Conservation (phyloP, 2,888 invertebrate genomes). For the Onthophagus sagittarius region DNA sequence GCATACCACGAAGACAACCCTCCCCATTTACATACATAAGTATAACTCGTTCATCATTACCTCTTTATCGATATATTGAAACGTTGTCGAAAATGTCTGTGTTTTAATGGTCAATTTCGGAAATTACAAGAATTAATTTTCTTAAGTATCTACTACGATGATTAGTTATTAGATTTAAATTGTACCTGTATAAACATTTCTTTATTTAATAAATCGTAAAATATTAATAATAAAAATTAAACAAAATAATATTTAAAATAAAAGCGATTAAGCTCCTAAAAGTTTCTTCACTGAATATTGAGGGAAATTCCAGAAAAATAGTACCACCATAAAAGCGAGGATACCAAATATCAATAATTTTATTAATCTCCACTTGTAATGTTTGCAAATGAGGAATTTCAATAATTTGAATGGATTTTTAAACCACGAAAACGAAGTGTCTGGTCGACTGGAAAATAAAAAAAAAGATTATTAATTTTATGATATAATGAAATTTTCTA, state of each 20-base stretch:
- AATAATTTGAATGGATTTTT: constrained; percentile 54
- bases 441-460: constrained; percentile 54
- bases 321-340: constrained; percentile 40
- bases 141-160: too few species aligned
- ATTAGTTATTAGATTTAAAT: too few species aligned
- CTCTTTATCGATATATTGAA: background rate
- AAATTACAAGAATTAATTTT: too few species aligned
- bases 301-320: constrained; percentile 51
- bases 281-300: constrained; percentile 51
- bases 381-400: constrained; percentile 42
- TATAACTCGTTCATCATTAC: too few species aligned
- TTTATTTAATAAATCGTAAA: too few species aligned
- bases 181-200: too few species aligned
- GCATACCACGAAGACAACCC: background rate
- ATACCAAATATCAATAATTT: constrained; percentile 39
- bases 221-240: background rate
- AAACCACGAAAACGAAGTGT: constrained; percentile 59
- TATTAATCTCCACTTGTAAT: constrained; percentile 48
- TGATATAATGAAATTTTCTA: background rate
- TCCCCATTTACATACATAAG: background rate
- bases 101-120: too few species aligned
- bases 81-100: too few species aligned
- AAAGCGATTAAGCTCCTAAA: constrained; percentile 35
- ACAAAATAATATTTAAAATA: constrained; percentile 9
- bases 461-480: background rate